Evolutionary conservation across 2,797 vertebrate genomes (phyloP).

Genomic region (Sebastes wilsoni): DNA sequence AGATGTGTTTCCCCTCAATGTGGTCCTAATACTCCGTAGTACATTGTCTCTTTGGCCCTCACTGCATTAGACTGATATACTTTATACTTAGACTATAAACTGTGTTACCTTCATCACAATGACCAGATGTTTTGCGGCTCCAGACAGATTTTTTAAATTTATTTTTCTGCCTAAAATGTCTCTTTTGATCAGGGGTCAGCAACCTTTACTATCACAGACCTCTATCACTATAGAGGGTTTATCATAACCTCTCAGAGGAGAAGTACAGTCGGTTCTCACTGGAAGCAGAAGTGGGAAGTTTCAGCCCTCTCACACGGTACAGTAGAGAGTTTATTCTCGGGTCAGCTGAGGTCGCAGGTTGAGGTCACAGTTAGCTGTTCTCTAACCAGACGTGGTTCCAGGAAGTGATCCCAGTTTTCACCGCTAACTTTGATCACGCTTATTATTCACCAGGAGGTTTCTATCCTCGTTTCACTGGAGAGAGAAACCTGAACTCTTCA

Average conservation of each 20-base stretch:
- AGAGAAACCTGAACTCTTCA: background rate
- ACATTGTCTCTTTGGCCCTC: too few species aligned
- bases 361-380: background rate
- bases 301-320: background rate
- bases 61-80: too few species aligned
- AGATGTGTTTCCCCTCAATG: too few species aligned
- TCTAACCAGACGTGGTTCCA: background rate
- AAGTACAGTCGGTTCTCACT: background rate
- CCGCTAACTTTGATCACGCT: background rate
- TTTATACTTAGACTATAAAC: too few species aligned
- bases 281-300: constrained; percentile 39
- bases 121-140: too few species aligned
- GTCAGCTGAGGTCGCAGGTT: background rate
- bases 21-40: too few species aligned
- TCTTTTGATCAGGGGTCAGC: too few species aligned
- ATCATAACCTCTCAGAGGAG: background rate
- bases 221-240: background rate
- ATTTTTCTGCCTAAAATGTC: too few species aligned
- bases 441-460: background rate
- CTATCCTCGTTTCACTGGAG: background rate
- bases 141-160: too few species aligned
- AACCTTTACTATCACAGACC: too few species aligned
- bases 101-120: too few species aligned
- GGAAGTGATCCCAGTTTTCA: background rate
- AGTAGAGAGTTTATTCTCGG: background rate